A percentile compares a stretch with the other conserved stretches of the same genome.
These are phyloP conservation scores for Formica exsecta DNA, from an alignment of 1,140 invertebrate species.

Conservation along the genomic window DNA sequence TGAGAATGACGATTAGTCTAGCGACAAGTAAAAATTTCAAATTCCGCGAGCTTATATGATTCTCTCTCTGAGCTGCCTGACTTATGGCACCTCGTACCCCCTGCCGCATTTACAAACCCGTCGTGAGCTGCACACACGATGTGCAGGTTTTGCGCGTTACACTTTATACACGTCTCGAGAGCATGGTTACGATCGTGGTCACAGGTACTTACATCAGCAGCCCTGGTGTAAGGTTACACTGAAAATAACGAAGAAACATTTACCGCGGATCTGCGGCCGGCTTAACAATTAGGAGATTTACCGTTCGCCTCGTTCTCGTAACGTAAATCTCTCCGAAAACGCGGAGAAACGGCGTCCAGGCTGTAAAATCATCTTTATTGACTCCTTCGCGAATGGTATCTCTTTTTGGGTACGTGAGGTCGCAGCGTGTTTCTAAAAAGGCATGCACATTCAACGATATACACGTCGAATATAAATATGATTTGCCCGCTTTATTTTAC, in stretches of 20 bases:
- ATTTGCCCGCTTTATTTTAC: conserved; percentile 4
- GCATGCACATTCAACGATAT: conserved; percentile 17
- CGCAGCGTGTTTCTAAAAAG: not conserved
- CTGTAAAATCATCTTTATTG: conserved; percentile 44
- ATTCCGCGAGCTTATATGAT: conserved; percentile 66
- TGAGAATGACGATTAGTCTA: conserved; percentile 44
- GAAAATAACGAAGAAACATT: conserved; percentile 67
- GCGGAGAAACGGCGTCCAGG: not conserved
- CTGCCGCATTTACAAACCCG: conserved; percentile 67
- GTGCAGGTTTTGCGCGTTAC: conserved; percentile 70
- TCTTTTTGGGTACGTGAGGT: conserved; percentile 1
- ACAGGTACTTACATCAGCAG: conserved; percentile 48
- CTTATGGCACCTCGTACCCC: conserved; percentile 59
- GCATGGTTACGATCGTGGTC: conserved; percentile 42
- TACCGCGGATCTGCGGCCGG: conserved; percentile 25
- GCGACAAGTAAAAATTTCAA: conserved; percentile 54
- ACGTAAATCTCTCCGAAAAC: conserved; percentile 56
- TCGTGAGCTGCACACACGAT: conserved; percentile 30
- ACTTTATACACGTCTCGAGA: conserved; percentile 61
- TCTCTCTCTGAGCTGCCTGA: conserved; percentile 42
- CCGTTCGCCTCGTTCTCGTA: conserved; percentile 56
- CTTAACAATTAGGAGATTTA: conserved; percentile 65
- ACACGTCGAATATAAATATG: conserved; percentile 1
- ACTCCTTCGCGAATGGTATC: conserved; percentile 14
- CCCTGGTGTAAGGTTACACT: conserved; percentile 59